These are phyloP conservation scores for Drosophila ambigua DNA, from an alignment of 1,140 invertebrate species.

Conservation along the genomic window DNA sequence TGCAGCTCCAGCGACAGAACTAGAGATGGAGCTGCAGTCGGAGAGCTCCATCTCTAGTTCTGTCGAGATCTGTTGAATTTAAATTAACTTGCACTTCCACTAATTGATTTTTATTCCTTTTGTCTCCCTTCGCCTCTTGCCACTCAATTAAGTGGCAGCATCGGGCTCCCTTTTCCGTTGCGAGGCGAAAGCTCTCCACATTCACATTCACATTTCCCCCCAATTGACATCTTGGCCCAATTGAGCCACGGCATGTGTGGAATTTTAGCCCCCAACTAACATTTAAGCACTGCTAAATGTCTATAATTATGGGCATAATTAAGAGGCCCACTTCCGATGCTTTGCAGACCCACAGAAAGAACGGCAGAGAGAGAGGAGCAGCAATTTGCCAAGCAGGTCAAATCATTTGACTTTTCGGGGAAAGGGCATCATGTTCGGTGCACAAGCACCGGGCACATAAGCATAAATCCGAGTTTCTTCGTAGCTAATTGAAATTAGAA, in stretches of 20 bases:
- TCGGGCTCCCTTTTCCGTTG: neutral
- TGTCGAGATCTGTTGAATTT: slow-evolving; percentile 4
- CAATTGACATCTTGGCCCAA: slow-evolving; percentile 31
- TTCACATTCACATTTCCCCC: slow-evolving; percentile 15
- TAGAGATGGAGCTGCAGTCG: too few species aligned
- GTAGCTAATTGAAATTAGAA: slow-evolving; percentile 20
- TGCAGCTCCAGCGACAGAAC: slow-evolving; percentile 10
- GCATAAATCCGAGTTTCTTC: neutral
- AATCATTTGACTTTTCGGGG: slow-evolving; percentile 4
- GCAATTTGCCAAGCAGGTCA: slow-evolving; percentile 38
- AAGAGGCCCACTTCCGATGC: slow-evolving; percentile 40
- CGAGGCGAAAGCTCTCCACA: slow-evolving; percentile 25
- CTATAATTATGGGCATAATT: slow-evolving; percentile 42
- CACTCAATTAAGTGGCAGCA: slow-evolving; percentile 29
- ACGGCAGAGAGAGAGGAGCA: neutral
- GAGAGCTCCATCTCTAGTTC: too few species aligned
- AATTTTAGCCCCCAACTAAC: slow-evolving; percentile 35
- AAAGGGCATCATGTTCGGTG: slow-evolving; percentile 8
- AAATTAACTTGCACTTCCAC: slow-evolving; percentile 22
- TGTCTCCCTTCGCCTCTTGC: slow-evolving; percentile 6
- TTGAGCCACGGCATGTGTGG: slow-evolving; percentile 21
- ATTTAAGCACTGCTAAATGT: slow-evolving; percentile 38
- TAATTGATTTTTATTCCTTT: slow-evolving; percentile 53
- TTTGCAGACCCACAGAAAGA: too few species aligned
- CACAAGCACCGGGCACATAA: neutral